Base-by-base conservation (phyloP, 2,888 invertebrate genomes). In the Crematogaster levior region DNA sequence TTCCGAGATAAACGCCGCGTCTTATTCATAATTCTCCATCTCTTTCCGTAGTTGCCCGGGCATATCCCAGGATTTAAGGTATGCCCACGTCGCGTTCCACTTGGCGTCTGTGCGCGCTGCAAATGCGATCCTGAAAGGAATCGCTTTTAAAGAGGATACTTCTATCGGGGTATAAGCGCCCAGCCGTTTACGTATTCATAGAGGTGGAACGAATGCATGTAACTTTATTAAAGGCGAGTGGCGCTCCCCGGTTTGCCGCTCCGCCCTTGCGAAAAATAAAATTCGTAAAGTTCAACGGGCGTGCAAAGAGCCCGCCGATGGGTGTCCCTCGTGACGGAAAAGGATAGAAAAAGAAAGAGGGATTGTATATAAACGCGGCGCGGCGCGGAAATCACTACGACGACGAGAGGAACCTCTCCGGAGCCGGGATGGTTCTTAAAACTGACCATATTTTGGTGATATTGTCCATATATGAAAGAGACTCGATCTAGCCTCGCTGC, bases 151-250 rank as follows among this genome's bases (percentile, higher is more conserved):
- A 80, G 79, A 83, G 73, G 84, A 86, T 81, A 89, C 80, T 87
- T 87, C 84, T 87, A 89, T 89, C 81, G 86, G 60, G 70, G 27
- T 81, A 87, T 85, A 86, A 85, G 85, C 83, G 77, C 43, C 66
- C 79, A 74, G 85, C 68, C 81, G 85, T 84, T 87, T 81, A 87
- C 84, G 88, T 84, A 89, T 87, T 87, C 85, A 84, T 84, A 85
- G 86, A 86, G 80, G 86, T 80, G 84, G 80, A 81, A 63, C 65
- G 82, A 85, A 87, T 85, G 80, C 89, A 75, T 83, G 88, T 82
- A 82, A 80, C 61, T 89, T 86, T 86, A 87, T 89, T 86, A 89
- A 80, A 89, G 80, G 65, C 82, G 82, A 79, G 82, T 65, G 72
- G 72, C 77, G 56, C 43, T 77, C 21, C n/a, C 40, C 40, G 75